A percentile compares a stretch with the other conserved stretches of the same genome.
These are phyloP conservation scores for Morpho achilles DNA, from an alignment of 2,888 invertebrate species.

Conservation along the genomic window DNA sequence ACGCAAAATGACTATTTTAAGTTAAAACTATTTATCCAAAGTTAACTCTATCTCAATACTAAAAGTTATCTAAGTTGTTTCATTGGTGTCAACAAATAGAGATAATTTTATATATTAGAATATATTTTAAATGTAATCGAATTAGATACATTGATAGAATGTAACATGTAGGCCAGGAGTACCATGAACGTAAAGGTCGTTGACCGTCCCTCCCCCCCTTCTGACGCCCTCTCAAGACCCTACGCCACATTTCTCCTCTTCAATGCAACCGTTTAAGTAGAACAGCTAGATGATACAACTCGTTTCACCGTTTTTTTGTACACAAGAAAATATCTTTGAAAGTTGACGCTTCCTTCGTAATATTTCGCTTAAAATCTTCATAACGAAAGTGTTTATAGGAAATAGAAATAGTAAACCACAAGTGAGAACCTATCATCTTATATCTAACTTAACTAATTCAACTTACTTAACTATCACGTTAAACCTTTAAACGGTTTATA, in stretches of 20 bases:
- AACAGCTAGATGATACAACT: conserved; percentile 42
- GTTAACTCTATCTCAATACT: no score
- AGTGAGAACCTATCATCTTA: no score
- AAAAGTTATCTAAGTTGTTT: no score
- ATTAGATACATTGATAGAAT: conserved; percentile 4
- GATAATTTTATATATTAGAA: neutral
- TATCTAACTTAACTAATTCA: no score
- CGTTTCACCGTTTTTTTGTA: conserved; percentile 37
- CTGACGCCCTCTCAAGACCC: conserved; percentile 47
- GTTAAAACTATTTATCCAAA: no score
- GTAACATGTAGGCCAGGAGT: conserved; percentile 64
- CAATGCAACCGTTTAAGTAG: conserved; percentile 45
- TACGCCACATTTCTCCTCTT: conserved; percentile 60
- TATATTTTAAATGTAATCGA: neutral
- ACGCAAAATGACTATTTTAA: no score
- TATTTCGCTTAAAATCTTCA: conserved; percentile 11
- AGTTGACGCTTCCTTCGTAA: conserved; percentile 20
- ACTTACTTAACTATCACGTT: no score
- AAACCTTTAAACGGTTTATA: no score
- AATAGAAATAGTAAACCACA: no score
- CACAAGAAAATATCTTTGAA: conserved; percentile 38
- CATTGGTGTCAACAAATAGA: no score
- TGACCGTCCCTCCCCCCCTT: conserved; percentile 49
- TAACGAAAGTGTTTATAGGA: no score
- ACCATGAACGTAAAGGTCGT: conserved; percentile 62